phyloP scores from a whole-genome alignment of 2,888 invertebrate species.

The Asteroscopus sphinx region DNA sequence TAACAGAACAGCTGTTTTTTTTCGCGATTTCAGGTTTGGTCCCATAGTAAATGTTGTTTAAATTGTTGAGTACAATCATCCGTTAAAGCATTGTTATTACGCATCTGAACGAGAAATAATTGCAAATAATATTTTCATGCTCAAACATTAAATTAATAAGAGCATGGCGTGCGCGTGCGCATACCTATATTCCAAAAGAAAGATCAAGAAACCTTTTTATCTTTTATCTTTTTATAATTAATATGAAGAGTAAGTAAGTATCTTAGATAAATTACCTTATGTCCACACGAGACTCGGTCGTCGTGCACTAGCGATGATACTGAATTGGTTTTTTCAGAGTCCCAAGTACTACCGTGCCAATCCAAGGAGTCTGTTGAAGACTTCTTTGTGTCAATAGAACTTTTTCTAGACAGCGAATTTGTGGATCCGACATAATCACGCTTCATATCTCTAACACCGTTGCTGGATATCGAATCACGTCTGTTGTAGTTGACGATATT shows the following conservation, averaged over 20 bases:
- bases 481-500: slow-evolving; percentile 83
- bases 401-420: slow-evolving; percentile 85
- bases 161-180: slow-evolving; percentile 21
- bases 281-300: slow-evolving; percentile 80
- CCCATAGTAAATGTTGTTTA: too few species aligned
- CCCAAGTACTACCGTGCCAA: slow-evolving; percentile 92
- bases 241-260: slow-evolving; percentile 50
- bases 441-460: slow-evolving; percentile 85
- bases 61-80: too few species aligned
- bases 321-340: slow-evolving; percentile 91
- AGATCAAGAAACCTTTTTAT: slow-evolving; percentile 38
- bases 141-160: slow-evolving; percentile 20
- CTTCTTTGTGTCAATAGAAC: slow-evolving; percentile 85
- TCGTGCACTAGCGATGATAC: slow-evolving; percentile 90
- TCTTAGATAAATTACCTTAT: slow-evolving; percentile 78
- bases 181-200: slow-evolving; percentile 1
- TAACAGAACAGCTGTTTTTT: too few species aligned
- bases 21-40: too few species aligned
- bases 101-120: too few species aligned
- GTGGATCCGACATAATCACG: slow-evolving; percentile 88
- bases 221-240: too few species aligned
- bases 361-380: slow-evolving; percentile 93
- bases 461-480: slow-evolving; percentile 80
- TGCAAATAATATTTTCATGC: too few species aligned
- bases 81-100: too few species aligned